These are phyloP conservation scores for Coenonympha arcania DNA, from an alignment of 2,888 invertebrate genomes.

Conservation along the genomic window DNA sequence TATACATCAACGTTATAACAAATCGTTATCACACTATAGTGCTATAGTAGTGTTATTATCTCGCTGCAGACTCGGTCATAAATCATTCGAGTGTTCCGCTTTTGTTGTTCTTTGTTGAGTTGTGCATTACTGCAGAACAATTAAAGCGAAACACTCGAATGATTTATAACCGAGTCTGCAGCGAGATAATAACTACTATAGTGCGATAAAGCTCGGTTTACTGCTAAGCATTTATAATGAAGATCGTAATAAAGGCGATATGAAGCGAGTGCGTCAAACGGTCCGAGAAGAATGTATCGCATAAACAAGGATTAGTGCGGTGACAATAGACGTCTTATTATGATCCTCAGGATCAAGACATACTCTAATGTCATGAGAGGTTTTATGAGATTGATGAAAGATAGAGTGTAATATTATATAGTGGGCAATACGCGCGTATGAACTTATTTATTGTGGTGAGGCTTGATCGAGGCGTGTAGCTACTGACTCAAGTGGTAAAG, in stretches of 20 bases:
- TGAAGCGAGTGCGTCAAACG: background rate
- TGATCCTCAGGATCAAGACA: background rate
- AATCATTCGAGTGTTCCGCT: too few species aligned
- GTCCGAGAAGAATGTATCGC: background rate
- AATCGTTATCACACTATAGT: too few species aligned
- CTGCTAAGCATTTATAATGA: background rate
- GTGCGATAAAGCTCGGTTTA: too few species aligned
- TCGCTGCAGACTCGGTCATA: too few species aligned
- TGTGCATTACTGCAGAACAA: too few species aligned
- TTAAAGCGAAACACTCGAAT: too few species aligned
- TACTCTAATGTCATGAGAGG: background rate
- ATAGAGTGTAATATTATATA: background rate
- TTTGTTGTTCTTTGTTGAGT: too few species aligned
- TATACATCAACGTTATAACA: too few species aligned
- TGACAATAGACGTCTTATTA: background rate
- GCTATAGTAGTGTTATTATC: too few species aligned
- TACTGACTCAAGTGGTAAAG: too few species aligned
- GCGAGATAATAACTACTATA: background rate
- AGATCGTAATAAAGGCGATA: background rate
- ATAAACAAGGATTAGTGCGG: conserved; percentile 4
- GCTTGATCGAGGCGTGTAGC: too few species aligned
- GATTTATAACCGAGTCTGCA: background rate
- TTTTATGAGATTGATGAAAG: background rate
- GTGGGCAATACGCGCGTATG: background rate
- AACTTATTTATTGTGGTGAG: background rate